These are phyloP conservation scores for Trachelus iudaicus DNA, from an alignment of 2,888 invertebrate genomes.

Conservation along the genomic window DNA sequence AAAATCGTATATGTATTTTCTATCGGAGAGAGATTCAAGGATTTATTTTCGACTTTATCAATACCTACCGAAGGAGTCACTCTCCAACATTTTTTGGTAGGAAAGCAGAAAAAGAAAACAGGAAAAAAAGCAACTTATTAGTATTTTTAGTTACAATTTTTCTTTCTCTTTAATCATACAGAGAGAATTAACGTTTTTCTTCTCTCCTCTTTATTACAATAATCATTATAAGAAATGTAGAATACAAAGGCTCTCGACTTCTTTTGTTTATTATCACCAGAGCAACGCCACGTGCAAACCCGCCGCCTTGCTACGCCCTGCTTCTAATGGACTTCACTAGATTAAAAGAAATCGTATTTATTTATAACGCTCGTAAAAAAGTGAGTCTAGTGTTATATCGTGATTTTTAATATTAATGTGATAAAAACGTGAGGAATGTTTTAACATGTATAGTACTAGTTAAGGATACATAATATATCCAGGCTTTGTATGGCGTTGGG, in stretches of 20 bases:
- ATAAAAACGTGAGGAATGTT: neutral
- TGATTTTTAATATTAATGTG: neutral
- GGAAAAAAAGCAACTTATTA: neutral
- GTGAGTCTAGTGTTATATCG: neutral
- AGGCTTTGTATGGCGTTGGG: neutral
- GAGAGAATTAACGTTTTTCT: slow-evolving; percentile 6
- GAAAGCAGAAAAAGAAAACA: neutral
- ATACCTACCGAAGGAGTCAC: neutral
- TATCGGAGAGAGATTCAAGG: neutral
- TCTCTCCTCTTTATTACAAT: slow-evolving; percentile 2
- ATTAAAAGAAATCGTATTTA: neutral
- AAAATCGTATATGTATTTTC: neutral
- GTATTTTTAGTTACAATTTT: neutral
- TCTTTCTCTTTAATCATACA: neutral
- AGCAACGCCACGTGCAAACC: neutral
- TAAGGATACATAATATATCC: neutral
- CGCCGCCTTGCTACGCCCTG: neutral
- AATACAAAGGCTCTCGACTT: slow-evolving; percentile 6
- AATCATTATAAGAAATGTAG: slow-evolving; percentile 7
- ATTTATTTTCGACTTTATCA: neutral
- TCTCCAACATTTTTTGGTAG: neutral
- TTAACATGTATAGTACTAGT: neutral
- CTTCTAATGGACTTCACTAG: neutral
- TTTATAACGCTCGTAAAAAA: neutral
- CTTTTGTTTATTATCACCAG: slow-evolving; percentile 20